Conservation (phyloP, 2,888 invertebrate genomes). For the Mesopsocus fuscifrons region DNA sequence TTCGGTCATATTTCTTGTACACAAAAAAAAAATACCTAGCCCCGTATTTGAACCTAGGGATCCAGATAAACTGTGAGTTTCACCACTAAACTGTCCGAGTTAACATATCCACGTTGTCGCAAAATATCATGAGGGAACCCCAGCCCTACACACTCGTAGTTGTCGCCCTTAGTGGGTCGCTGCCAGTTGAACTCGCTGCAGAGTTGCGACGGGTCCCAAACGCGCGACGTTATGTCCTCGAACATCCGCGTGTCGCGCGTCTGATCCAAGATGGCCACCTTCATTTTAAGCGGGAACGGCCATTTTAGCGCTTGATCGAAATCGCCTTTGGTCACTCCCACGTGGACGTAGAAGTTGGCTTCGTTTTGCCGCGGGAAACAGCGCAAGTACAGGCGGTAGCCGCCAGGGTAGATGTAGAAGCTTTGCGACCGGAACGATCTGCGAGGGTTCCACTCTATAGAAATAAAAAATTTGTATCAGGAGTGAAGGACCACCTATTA, state of each 20-base stretch:
- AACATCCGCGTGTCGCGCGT: slow-evolving; percentile 2
- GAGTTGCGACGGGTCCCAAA: slow-evolving; percentile 23
- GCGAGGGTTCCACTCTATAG: slow-evolving; percentile 19
- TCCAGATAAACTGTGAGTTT: slow-evolving; percentile 32
- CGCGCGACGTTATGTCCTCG: slow-evolving; percentile 19
- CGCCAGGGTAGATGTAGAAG: slow-evolving; percentile 23
- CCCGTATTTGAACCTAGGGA: too few species aligned
- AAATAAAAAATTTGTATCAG: not conserved
- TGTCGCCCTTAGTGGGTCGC: slow-evolving; percentile 21
- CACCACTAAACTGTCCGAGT: slow-evolving; percentile 29
- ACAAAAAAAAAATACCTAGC: too few species aligned
- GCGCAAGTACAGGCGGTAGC: slow-evolving; percentile 23
- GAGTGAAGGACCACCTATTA: too few species aligned
- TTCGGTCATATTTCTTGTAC: too few species aligned
- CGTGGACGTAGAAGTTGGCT: slow-evolving; percentile 22
- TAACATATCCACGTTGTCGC: slow-evolving; percentile 26
- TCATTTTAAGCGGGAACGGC: slow-evolving; percentile 23
- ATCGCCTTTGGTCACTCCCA: slow-evolving; percentile 22
- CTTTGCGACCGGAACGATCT: slow-evolving; percentile 21
- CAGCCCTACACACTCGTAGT: slow-evolving; percentile 26
- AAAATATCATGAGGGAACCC: slow-evolving; percentile 31
- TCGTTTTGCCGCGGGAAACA: slow-evolving; percentile 21
- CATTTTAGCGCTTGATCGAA: slow-evolving; percentile 21
- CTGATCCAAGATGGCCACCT: slow-evolving; percentile 20
- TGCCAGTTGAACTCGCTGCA: slow-evolving; percentile 24